Base-by-base conservation (phyloP, 1,140 invertebrate species). In the Drosophila repletoides region DNA sequence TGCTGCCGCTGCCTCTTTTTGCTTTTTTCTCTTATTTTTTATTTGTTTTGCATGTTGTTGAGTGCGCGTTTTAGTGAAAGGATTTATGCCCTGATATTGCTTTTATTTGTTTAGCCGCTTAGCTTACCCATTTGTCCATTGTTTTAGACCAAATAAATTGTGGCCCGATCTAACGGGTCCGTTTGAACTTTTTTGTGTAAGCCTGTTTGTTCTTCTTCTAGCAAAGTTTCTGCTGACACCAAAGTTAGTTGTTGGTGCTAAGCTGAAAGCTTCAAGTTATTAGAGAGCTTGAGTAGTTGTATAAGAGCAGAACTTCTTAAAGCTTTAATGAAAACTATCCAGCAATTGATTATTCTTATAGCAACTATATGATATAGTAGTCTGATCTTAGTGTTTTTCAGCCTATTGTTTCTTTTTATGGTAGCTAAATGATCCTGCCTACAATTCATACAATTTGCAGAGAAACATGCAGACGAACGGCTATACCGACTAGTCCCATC, bases 101-200 rank as follows among this genome's bases (percentile, higher is more conserved):
- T 59, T 55, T 60, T 84, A 84, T 84, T 84, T 84, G 79, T 77
- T 79, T 79, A 74, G 75, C 65, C 80, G 80, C 79, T 84, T 83
- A 84, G 79, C 67, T 77, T 58, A 66, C 31, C 70, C 70, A 56
- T 73, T 73, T 58, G 52, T 5, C 74, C 33, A 71, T 84, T 83
- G 74, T 84, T 71, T 66, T 61, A 21, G 7, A 9, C 29, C 34
- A 55, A 45, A 45, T 56, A 38, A 56, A 41, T 69, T 49, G 34
- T 43, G 26, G 31, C 15, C 28, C 40, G 29, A 15, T 38, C 53
- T 61, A 53, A 45, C 14, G n/a, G n/a, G n/a, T n/a, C 36, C 29
- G 24, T 46, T 76, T 83, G 49, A 72, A 69, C 43, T 61, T 53
- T n/a, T 61, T 53, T 28, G 66, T 31, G 19, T 40, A 51, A 65